Base-by-base conservation (phyloP, 2,113 vertebrate species). In the Apeltes quadracus region DNA sequence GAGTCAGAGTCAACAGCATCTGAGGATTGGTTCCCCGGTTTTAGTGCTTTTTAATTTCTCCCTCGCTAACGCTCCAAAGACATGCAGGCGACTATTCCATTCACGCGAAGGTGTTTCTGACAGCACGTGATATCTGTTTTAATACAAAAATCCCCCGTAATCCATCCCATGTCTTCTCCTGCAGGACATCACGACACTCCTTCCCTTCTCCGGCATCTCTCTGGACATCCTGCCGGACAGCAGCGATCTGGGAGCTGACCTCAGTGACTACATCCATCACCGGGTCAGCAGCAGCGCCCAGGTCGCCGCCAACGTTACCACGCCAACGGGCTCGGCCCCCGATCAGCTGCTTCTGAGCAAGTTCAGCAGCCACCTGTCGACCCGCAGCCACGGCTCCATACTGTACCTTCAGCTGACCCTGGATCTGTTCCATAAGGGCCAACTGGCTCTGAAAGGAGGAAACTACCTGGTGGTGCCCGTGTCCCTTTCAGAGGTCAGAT, bases 401-500 rank as follows among this genome's bases (percentile, higher is more conserved):
- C 95, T 99, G 55, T 99, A 99, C 92, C 91, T 99, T 73, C 97
- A 97, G 85, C 93, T 98, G 81, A 97, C 95, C 12, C 84, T 99
- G 86, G 98, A 98, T 92, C 95, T 99, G 83, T 97, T 99, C 86
- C 96, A 99, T 70, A 95, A 93, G 78, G 96, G 96, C 43, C 96
- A 98, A 82, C 82, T 99, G 84, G 93, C 96, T 62, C 95, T 98
- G 72, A 98, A 98, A 89, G 97, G 96, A 25, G 95, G 97, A 67
- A 97, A 96, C 92, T 98, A 97, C 92, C 96, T 98, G 86, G 97
- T 97, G 64, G 96, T 98, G 76, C 98, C 98, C 0, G 96, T 98
- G 77, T 98, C 97, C 1, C 89, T 99, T 34, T 96, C 97, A 2
- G 97, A 99, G 91, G 91, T 92, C 41, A 91, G 86, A 68, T 44